A percentile compares a stretch with the other conserved stretches of the same genome.
Evolutionary conservation across 2,888 invertebrate genomes (phyloP).

Genomic region (Gonocerus acuteangulatus): DNA sequence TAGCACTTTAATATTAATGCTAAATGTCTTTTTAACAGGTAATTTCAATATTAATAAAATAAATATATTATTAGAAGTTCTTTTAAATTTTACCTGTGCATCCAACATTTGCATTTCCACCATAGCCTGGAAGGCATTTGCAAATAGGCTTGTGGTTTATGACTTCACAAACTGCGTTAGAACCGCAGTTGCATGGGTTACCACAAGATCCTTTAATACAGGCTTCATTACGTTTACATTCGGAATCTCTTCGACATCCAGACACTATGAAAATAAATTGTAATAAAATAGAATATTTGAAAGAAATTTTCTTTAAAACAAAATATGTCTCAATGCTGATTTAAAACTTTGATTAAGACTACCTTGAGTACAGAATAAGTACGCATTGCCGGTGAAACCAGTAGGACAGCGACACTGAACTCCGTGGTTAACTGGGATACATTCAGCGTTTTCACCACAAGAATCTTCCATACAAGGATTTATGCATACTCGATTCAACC

Average conservation of each 20-base stretch:
- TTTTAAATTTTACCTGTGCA: slow-evolving; percentile 56
- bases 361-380: slow-evolving; percentile 61
- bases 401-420: slow-evolving; percentile 66
- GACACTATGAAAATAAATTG: slow-evolving; percentile 48
- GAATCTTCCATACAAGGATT: slow-evolving; percentile 72
- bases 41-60: too few species aligned
- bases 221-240: slow-evolving; percentile 66
- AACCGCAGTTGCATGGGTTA: slow-evolving; percentile 71
- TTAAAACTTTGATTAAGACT: slow-evolving; percentile 35
- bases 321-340: not conserved
- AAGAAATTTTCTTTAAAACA: not conserved
- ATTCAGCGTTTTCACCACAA: slow-evolving; percentile 75
- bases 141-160: slow-evolving; percentile 70
- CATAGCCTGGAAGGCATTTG: slow-evolving; percentile 73
- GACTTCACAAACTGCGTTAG: slow-evolving; percentile 74
- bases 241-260: slow-evolving; percentile 63
- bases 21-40: too few species aligned
- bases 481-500: slow-evolving; percentile 73
- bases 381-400: slow-evolving; percentile 70
- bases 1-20: too few species aligned
- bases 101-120: slow-evolving; percentile 63
- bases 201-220: slow-evolving; percentile 68
- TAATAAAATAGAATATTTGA: too few species aligned
- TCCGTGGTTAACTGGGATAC: slow-evolving; percentile 65
- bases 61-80: too few species aligned